phyloP scores from a whole-genome alignment of 2,888 invertebrate genomes.

The Punctoribates punctum region DNA sequence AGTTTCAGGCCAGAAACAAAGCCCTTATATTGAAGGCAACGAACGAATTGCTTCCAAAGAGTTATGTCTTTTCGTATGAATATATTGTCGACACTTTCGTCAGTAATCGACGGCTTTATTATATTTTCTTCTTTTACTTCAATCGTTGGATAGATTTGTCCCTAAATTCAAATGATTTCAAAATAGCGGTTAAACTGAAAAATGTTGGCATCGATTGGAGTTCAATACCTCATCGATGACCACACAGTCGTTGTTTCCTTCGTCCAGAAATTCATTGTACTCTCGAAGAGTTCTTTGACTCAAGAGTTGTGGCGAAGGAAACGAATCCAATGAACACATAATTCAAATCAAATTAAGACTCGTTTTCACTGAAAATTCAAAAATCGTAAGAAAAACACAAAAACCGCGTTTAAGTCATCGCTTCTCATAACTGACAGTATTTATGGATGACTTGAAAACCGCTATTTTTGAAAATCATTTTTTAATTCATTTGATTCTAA shows the following conservation, averaged over 20 bases:
- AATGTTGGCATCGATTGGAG: background rate
- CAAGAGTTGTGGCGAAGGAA: background rate
- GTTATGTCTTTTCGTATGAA: conserved; percentile 35
- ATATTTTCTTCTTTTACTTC: conserved; percentile 36
- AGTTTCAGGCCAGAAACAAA: conserved; percentile 23
- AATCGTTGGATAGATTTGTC: conserved; percentile 42
- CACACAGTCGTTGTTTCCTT: conserved; percentile 17
- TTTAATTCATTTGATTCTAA: too few species aligned
- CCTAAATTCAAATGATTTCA: conserved; percentile 26
- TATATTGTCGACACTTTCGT: conserved; percentile 32
- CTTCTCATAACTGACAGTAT: too few species aligned
- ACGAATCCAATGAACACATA: conserved; percentile 22
- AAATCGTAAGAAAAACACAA: too few species aligned
- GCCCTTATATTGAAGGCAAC: conserved; percentile 18
- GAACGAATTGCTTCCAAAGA: conserved; percentile 36
- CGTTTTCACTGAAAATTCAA: background rate
- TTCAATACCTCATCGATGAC: conserved; percentile 28
- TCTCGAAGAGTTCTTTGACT: conserved; percentile 14
- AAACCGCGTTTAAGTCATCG: too few species aligned
- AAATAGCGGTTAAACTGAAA: background rate
- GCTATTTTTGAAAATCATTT: too few species aligned
- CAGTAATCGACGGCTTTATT: conserved; percentile 41
- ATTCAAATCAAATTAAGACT: background rate
- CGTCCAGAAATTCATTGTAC: conserved; percentile 16
- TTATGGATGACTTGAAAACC: too few species aligned